These are phyloP conservation scores for Scrobipalpa costella DNA, from an alignment of 2,888 invertebrate species.

Conservation along the genomic window DNA sequence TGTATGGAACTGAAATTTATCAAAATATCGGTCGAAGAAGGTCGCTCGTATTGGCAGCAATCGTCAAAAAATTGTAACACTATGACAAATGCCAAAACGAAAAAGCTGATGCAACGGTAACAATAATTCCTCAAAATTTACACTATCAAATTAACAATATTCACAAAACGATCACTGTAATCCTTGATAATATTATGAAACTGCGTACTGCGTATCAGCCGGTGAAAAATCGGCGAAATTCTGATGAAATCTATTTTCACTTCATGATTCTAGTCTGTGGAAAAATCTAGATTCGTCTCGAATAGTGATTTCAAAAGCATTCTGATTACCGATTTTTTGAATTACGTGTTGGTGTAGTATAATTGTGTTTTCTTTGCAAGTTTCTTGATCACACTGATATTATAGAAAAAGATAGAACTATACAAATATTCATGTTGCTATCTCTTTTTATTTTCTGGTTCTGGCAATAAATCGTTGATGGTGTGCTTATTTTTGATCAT, in stretches of 20 bases:
- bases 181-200: slow-evolving; percentile 29
- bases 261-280: slow-evolving; percentile 20
- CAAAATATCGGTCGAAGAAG: slow-evolving; percentile 12
- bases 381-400: not conserved
- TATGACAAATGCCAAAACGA: not conserved
- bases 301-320: not conserved
- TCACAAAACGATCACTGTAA: slow-evolving; percentile 16
- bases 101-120: not conserved
- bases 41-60: slow-evolving; percentile 6
- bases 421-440: not conserved
- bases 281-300: slow-evolving; percentile 21
- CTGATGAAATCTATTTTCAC: slow-evolving; percentile 21
- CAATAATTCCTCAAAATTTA: not conserved
- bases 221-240: not conserved
- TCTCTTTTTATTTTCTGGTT: not conserved
- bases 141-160: slow-evolving; percentile 1
- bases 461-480: not conserved
- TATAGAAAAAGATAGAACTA: not conserved
- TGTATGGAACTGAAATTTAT: slow-evolving; percentile 39
- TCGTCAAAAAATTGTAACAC: not conserved
- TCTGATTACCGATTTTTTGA: not conserved
- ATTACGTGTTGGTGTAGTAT: slow-evolving; percentile 2
- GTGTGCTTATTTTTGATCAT: not conserved
- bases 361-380: not conserved
- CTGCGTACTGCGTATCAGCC: slow-evolving; percentile 14